These are phyloP conservation scores for Xenopus tropicalis DNA, from an alignment of 2,113 vertebrate species.

Conservation along the genomic window UCB_Xtro_10.0 CM004445.2:67510001-67510500, in stretches of 20 bases:
- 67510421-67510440: no score
- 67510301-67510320: background rate
- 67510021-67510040: constrained; percentile 65
- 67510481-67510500: no score
- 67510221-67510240: background rate
- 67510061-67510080: constrained; percentile 54
- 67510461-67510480: no score
- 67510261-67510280: background rate
- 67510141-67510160: background rate
- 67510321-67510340: background rate
- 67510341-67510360: no score
- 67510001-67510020: constrained; percentile 84
- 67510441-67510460: no score
- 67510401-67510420: no score
- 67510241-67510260: background rate
- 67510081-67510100: constrained; percentile 64
- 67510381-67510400: no score
- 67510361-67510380: no score
- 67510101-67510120: constrained; percentile 28
- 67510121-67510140: constrained; percentile 7
- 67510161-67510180: background rate
- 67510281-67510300: background rate
- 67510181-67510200: background rate
- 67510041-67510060: constrained; percentile 56
- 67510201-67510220: background rate